These are phyloP conservation scores for Oncorhynchus tshawytscha DNA, from an alignment of 2,113 vertebrate species.

Conservation along the genomic window DNA sequence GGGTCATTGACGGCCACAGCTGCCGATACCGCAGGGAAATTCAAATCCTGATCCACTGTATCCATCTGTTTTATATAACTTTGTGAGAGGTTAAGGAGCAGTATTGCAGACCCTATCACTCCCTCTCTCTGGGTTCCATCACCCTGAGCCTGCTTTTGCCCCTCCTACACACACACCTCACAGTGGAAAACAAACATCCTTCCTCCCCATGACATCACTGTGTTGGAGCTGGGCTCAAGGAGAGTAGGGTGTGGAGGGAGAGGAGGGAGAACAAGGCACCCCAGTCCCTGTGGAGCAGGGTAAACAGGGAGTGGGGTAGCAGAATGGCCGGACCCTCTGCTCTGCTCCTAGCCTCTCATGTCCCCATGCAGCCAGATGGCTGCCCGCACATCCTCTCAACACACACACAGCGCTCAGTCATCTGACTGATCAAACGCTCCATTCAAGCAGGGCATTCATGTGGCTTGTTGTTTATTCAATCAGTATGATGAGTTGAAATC, in stretches of 20 bases:
- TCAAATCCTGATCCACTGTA: too few relatives aligned
- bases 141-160: background rate
- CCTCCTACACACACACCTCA: background rate
- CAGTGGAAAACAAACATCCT: constrained; percentile 54
- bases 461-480: constrained; percentile 43
- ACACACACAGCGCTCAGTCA: constrained; percentile 15
- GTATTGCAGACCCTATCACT: background rate
- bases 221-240: constrained; percentile 12
- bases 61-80: too few relatives aligned
- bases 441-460: constrained; percentile 46
- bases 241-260: constrained; percentile 8
- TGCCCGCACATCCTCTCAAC: background rate
- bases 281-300: constrained; percentile 46
- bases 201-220: constrained; percentile 30
- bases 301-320: constrained; percentile 61
- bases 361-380: constrained; percentile 53
- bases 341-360: constrained; percentile 47
- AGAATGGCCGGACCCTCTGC: constrained; percentile 34
- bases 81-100: too few relatives aligned
- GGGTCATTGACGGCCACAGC: too few relatives aligned
- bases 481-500: background rate
- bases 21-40: too few relatives aligned
- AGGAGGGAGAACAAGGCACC: constrained; percentile 30
- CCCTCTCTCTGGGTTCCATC: background rate
- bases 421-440: constrained; percentile 14